phyloP scores from a whole-genome alignment of 2,113 vertebrate species.

The Nerophis ophidion region DNA sequence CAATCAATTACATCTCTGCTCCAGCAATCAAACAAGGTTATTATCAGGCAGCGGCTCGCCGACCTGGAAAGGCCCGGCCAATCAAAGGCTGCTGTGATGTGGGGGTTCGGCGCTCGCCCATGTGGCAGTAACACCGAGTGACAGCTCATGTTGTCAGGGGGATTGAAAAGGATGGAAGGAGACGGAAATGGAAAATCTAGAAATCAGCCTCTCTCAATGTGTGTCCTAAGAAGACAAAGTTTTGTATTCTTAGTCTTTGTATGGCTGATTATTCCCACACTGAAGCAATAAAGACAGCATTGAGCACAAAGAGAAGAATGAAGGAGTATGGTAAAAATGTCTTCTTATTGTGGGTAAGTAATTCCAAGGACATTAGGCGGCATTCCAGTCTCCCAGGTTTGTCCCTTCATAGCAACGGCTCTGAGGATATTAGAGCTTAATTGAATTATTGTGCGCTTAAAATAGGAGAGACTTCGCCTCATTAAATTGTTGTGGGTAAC shows the following conservation, averaged over 20 bases:
- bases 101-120: constrained; percentile 65
- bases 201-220: background rate
- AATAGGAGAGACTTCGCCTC: constrained; percentile 31
- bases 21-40: constrained; percentile 80
- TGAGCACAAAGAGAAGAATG: background rate
- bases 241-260: constrained; percentile 21
- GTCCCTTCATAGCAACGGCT: constrained; percentile 53
- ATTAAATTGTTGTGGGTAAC: constrained; percentile 31
- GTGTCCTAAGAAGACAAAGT: background rate
- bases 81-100: constrained; percentile 70
- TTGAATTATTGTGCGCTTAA: constrained; percentile 39
- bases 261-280: constrained; percentile 10
- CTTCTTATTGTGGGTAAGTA: constrained; percentile 31
- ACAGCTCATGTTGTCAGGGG: constrained; percentile 65
- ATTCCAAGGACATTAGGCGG: constrained; percentile 43
- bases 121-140: constrained; percentile 74
- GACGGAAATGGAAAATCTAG: background rate
- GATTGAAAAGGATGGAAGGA: constrained; percentile 40
- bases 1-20: constrained; percentile 77
- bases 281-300: background rate
- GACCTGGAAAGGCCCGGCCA: constrained; percentile 81
- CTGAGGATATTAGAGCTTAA: constrained; percentile 35
- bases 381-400: constrained; percentile 43
- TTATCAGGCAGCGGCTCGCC: constrained; percentile 75
- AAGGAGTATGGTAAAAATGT: constrained; percentile 32